Base-by-base conservation (phyloP, 1,140 invertebrate genomes). In the Drosophila paulistorum region DNA sequence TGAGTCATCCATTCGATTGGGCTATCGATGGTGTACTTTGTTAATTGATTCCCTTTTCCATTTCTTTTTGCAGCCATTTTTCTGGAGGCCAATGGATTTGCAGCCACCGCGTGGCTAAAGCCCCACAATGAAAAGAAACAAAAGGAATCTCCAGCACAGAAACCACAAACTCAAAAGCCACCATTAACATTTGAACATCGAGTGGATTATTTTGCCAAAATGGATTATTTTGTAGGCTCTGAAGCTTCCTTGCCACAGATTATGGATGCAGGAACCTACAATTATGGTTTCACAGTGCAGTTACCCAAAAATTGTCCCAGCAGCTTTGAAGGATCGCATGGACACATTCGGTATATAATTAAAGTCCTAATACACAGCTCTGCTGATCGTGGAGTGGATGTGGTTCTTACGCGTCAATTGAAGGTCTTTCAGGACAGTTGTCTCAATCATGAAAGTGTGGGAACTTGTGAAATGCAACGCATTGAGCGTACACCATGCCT, bases 321-420 rank as follows among this genome's bases (percentile, higher is more conserved):
- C 54, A 96, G 95, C 41, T 96, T 95, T 92, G 95, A 96, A 80
- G 94, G 95, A 0, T 93, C 95, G 41, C 94, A 94, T 86, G 96
- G 96, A 1, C 93, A 94, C 75, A 93, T 96, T 59, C 92, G 95
- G 13, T 96, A 96, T 84, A 95, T 93, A 58, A 87, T 96, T 4
- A 95, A 95, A 91, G 95, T 92, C 23, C 68, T 87, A 11, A 30
- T 81, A 87, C 96, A 95, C 94, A 94, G 67, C 94, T 95, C 81
- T 95, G 96, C 92, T 93, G 68, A 80, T 95, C 79, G 94, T 94
- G 78, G 93, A 91, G 48, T 95, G 94, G 77, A 93, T 93, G 57
- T 95, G 95, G 92, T 93, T 87, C 71, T 93, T 93, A 7, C 95
- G 94, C 81, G 95, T 93, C 41, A 94, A 95, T n/a, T 93, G 95